phyloP scores from a whole-genome alignment of 2,888 invertebrate species.

The Calameuta filiformis region DNA sequence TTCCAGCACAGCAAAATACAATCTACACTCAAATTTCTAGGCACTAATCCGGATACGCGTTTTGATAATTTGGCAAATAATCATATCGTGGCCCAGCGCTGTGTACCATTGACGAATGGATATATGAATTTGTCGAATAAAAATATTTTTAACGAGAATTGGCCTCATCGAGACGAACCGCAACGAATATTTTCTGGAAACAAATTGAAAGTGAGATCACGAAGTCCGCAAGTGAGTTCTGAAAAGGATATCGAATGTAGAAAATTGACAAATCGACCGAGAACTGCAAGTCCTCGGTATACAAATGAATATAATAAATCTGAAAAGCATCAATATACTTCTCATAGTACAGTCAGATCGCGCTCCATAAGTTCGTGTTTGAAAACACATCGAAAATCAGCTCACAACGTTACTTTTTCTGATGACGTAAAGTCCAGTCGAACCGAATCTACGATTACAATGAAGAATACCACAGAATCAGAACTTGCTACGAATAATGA shows the following conservation, averaged over 20 bases:
- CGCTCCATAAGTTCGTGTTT: conserved; percentile 1
- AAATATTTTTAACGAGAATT: conserved; percentile 4
- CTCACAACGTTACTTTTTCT: conserved; percentile 26
- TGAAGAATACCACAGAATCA: neutral
- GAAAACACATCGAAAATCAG: conserved; percentile 17
- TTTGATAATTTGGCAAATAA: conserved; percentile 3
- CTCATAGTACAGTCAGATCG: conserved; percentile 5
- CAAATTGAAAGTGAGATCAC: neutral
- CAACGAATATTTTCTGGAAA: neutral
- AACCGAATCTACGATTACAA: neutral
- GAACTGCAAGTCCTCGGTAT: neutral
- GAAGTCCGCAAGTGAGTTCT: neutral
- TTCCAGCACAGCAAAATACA: neutral
- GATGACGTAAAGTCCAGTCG: conserved; percentile 10
- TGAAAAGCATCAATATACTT: neutral
- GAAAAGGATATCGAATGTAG: neutral
- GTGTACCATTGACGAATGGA: neutral
- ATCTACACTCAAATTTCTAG: neutral
- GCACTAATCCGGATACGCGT: neutral
- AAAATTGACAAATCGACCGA: neutral
- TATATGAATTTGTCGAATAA: conserved; percentile 7
- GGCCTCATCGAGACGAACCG: conserved; percentile 20
- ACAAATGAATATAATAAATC: neutral
- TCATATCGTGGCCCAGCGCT: conserved; percentile 13
- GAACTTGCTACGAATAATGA: neutral